Evolutionary conservation across 1,140 invertebrate genomes (phyloP), one percentile per base, ranked within the genome.

Genomic region (Chrysomallon squamiferum): DNA sequence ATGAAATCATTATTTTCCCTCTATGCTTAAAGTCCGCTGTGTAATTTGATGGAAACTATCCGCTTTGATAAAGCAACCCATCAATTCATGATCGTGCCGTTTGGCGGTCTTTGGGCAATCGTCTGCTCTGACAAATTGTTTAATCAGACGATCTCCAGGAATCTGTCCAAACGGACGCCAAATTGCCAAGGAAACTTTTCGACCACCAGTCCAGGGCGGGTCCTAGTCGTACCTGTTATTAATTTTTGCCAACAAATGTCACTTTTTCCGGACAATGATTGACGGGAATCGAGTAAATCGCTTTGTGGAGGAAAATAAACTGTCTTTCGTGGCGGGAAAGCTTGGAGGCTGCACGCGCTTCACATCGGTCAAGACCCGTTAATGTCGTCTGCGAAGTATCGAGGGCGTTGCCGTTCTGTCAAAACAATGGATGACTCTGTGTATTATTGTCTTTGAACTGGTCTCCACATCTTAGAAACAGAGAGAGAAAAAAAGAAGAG

Each of bases 81-180:
- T 54, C 50, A 54, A 54, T 54, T 54, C 50, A 25, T 54, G 22
- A 25, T 30, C 22, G 50, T 54, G 50, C 50, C 29, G 50, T 54
- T 54, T 54, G 50, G 50, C 50, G 50, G 50, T 25, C 50, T 27
- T 27, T 54, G 29, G 50, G 22, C 50, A 30, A 54, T 54, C 50
- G 50, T 54, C 50, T 54, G 50, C 50, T 54, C 50, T 54, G 50
- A 54, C 50, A 54, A 54, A 54, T 54, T 54, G 50, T 54, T 54
- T 54, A 54, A 54, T 54, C 50, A 54, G 50, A 54, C 50, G 50
- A 54, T 54, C 50, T 25, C 50, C 35, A 38, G 35, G 35, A 38
- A 38, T 38, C 35, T 38, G 35, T 38, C 50, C 50, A 54, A 54
- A 54, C 50, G 50, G 50, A 27, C 50, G 50, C 50, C 50, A 30